Evolutionary conservation across 1,140 invertebrate genomes (phyloP).

Genomic region (Drosophila takahashii): DNA sequence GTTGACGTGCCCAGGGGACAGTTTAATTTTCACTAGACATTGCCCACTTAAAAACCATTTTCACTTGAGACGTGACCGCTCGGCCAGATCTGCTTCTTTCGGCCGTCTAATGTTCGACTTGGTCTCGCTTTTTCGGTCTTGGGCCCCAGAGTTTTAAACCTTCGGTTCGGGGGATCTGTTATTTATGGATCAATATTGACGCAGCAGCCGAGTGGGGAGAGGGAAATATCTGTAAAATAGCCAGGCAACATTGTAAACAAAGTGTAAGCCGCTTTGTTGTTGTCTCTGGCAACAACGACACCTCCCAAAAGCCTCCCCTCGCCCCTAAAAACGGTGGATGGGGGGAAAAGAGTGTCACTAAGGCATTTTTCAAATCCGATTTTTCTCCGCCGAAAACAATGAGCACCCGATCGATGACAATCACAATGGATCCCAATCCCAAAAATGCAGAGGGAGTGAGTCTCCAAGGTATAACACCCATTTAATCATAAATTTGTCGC

Average conservation of each 20-base stretch:
- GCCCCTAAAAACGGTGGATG: background rate
- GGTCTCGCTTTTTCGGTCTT: conserved; percentile 22
- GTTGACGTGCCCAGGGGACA: conserved; percentile 79
- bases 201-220: conserved; percentile 42
- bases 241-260: conserved; percentile 83
- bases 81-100: conserved; percentile 28
- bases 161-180: conserved; percentile 51
- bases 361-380: conserved; percentile 63
- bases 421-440: conserved; percentile 34
- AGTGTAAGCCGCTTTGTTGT: conserved; percentile 78
- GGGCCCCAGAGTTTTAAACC: conserved; percentile 2
- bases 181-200: conserved; percentile 83
- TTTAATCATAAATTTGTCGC: conserved; percentile 81
- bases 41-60: conserved; percentile 80
- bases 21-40: conserved; percentile 81
- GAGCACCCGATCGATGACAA: conserved; percentile 49
- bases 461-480: conserved; percentile 14
- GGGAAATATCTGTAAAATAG: conserved; percentile 72
- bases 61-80: conserved; percentile 81
- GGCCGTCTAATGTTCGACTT: conserved; percentile 54
- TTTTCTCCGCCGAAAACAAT: conserved; percentile 51
- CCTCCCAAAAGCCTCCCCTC: conserved; percentile 24
- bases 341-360: conserved; percentile 43
- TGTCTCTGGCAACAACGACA: conserved; percentile 51
- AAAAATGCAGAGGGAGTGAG: conserved; percentile 22